phyloP scores from a whole-genome alignment of 2,888 invertebrate genomes.

The Stramonita haemastoma region DNA sequence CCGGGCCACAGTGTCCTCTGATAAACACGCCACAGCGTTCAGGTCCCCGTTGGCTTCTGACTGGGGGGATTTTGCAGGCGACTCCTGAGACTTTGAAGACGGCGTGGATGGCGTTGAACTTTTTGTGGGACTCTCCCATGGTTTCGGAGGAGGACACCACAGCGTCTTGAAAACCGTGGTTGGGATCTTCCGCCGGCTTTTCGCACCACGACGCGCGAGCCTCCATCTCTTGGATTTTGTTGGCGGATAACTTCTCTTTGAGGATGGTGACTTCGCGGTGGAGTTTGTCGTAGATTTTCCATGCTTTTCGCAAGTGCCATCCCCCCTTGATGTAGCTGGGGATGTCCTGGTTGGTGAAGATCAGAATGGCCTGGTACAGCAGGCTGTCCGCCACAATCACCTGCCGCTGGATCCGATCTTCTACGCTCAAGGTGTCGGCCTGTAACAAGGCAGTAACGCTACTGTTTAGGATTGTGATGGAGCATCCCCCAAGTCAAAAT shows the following conservation, averaged over 20 bases:
- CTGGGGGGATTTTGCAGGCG: neutral
- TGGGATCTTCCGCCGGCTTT: neutral
- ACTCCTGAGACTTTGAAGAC: neutral
- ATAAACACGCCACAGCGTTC: slow-evolving; percentile 1
- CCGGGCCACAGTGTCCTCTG: slow-evolving; percentile 64
- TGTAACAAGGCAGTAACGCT: neutral
- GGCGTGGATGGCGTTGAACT: neutral
- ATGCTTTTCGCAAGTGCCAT: slow-evolving; percentile 84
- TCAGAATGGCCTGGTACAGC: slow-evolving; percentile 83
- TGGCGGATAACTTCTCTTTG: slow-evolving; percentile 75
- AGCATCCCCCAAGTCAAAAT: neutral
- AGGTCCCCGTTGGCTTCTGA: slow-evolving; percentile 7
- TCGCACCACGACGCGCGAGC: neutral
- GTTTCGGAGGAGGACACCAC: slow-evolving; percentile 6
- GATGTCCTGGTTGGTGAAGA: slow-evolving; percentile 83
- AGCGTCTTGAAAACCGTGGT: slow-evolving; percentile 19
- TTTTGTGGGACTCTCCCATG: neutral
- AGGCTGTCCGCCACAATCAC: slow-evolving; percentile 84
- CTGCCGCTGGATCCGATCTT: slow-evolving; percentile 82
- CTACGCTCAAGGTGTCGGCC: slow-evolving; percentile 67
- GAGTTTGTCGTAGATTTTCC: slow-evolving; percentile 84
- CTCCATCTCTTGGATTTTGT: slow-evolving; percentile 43
- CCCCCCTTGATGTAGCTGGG: slow-evolving; percentile 83
- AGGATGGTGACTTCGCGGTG: slow-evolving; percentile 81
- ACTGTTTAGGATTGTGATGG: neutral